A percentile compares a stretch with the other conserved stretches of the same genome.
phyloP scores from a whole-genome alignment of 2,113 vertebrate species.

The Nannospalax galili region DNA sequence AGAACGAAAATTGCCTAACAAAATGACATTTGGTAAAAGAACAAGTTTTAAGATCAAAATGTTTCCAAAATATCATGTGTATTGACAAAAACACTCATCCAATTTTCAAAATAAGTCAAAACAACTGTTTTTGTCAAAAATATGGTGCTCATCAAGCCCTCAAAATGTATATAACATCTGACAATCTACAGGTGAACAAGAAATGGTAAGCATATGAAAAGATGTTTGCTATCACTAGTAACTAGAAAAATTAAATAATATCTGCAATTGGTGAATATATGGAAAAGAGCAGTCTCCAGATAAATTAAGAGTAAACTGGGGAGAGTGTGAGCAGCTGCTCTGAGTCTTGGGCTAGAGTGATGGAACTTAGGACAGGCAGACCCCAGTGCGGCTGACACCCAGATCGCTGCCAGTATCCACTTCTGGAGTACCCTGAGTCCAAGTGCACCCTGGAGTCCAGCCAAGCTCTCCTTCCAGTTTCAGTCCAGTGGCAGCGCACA shows the following conservation, averaged over 20 bases:
- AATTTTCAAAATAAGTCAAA: conserved; percentile 36
- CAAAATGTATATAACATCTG: neutral
- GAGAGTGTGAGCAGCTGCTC: too few relatives aligned
- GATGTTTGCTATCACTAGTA: neutral
- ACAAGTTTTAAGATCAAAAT: conserved; percentile 48
- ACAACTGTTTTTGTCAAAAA: conserved; percentile 38
- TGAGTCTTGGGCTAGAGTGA: too few relatives aligned
- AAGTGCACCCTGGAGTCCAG: conserved; percentile 93
- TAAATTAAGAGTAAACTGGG: neutral
- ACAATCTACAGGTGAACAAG: neutral
- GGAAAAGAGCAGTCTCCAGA: neutral
- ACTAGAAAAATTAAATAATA: neutral
- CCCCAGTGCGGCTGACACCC: conserved; percentile 93
- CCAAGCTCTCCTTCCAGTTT: conserved; percentile 96
- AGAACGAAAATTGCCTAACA: conserved; percentile 94
- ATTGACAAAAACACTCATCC: neutral
- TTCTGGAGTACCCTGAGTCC: conserved; percentile 97
- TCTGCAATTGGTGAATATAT: neutral
- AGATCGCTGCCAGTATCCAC: conserved; percentile 94
- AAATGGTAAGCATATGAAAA: neutral
- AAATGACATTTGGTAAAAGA: conserved; percentile 28
- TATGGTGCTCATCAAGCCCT: neutral
- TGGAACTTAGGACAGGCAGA: too few relatives aligned
- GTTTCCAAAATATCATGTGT: conserved; percentile 32
- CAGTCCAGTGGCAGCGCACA: conserved; percentile 91